Conservation (phyloP, 1,140 invertebrate species). For the Leguminivora glycinivorella region DNA sequence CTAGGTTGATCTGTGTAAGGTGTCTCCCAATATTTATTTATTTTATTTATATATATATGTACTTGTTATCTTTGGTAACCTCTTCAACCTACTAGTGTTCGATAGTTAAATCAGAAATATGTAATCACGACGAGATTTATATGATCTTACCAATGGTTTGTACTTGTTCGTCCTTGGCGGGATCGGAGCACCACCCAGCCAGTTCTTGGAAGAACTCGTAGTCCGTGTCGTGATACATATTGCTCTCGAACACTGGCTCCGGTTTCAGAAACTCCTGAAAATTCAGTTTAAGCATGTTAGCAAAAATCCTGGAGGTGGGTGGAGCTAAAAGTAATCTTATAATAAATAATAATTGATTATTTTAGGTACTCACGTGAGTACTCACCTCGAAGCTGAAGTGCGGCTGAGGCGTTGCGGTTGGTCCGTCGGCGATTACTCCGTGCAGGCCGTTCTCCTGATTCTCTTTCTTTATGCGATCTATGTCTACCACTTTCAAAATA, state of each 20-base stretch:
- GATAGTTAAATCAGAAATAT: constrained; percentile 16
- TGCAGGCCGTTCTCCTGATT: constrained; percentile 58
- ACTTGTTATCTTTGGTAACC: too few species aligned
- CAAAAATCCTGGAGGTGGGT: constrained; percentile 29
- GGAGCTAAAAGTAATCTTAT: constrained; percentile 52
- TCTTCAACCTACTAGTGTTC: neutral
- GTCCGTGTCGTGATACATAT: constrained; percentile 70
- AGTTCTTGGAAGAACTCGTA: constrained; percentile 76
- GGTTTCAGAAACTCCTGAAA: constrained; percentile 73
- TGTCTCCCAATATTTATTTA: too few species aligned
- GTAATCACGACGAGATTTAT: neutral
- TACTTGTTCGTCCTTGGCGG: constrained; percentile 63
- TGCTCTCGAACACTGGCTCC: constrained; percentile 61
- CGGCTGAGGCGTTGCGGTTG: constrained; percentile 44
- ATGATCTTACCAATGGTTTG: constrained; percentile 65
- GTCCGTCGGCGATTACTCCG: constrained; percentile 64
- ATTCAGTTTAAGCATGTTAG: constrained; percentile 48
- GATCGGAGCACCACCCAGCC: constrained; percentile 65
- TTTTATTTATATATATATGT: too few species aligned
- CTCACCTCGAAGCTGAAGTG: constrained; percentile 72
- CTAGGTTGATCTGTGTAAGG: too few species aligned
- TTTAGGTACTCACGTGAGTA: constrained; percentile 62
- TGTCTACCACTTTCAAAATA: constrained; percentile 75
- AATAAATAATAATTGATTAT: constrained; percentile 43
- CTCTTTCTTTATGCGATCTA: constrained; percentile 73